A percentile compares a stretch with the other conserved stretches of the same genome.
Evolutionary conservation across 1,140 invertebrate species (phyloP).

Genomic region (Eciton burchellii): DNA sequence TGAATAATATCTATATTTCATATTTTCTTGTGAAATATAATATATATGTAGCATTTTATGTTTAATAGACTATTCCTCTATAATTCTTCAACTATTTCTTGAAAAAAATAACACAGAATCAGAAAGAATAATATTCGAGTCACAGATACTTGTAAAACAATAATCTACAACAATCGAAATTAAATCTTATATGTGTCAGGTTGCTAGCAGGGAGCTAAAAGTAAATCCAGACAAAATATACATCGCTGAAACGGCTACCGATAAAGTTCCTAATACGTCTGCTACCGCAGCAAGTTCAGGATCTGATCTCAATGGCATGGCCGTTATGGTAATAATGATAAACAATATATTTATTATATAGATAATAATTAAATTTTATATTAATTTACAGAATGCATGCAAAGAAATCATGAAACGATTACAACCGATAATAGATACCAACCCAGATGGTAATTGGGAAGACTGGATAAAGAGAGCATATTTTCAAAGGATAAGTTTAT

Average conservation of each 20-base stretch:
- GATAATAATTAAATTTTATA: background rate
- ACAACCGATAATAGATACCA: conserved; percentile 90
- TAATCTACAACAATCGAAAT: background rate
- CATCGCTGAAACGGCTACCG: conserved; percentile 95
- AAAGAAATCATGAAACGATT: conserved; percentile 91
- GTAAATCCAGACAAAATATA: conserved; percentile 93
- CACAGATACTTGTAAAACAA: background rate
- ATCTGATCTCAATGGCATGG: conserved; percentile 98
- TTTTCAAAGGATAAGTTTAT: conserved; percentile 92
- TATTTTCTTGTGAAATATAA: background rate
- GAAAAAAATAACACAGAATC: background rate
- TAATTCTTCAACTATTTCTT: background rate
- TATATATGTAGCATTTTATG: background rate
- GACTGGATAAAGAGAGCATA: conserved; percentile 94
- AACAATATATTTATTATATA: background rate
- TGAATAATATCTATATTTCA: conserved; percentile 22
- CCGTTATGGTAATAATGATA: conserved; percentile 89
- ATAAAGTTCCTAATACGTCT: conserved; percentile 97
- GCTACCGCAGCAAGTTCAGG: conserved; percentile 96
- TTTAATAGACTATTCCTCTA: background rate
- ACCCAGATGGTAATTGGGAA: conserved; percentile 94
- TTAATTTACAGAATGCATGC: conserved; percentile 90
- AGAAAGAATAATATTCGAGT: background rate
- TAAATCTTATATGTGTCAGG: conserved; percentile 75
- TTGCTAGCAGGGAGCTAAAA: conserved; percentile 91